A percentile compares a stretch with the other conserved stretches of the same genome.
These are phyloP conservation scores for Acridotheres tristis DNA, from an alignment of 2,797 vertebrate genomes.

Conservation along the genomic window DNA sequence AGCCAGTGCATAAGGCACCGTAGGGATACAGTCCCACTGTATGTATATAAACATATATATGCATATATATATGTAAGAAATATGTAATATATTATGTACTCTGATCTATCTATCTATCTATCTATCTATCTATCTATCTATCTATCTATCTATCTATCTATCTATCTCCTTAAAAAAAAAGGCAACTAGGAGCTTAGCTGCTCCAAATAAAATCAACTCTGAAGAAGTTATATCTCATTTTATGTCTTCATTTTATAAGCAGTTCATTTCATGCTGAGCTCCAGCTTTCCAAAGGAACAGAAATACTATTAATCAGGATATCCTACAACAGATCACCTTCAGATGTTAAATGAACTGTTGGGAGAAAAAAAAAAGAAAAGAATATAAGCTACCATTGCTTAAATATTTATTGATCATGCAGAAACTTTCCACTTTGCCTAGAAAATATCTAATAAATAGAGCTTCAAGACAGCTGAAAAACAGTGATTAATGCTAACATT, in stretches of 20 bases:
- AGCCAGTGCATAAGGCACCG: background rate
- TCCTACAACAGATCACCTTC: background rate
- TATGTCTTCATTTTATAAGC: background rate
- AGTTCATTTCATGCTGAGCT: background rate
- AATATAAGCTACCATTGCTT: background rate
- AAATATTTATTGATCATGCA: slow-evolving; percentile 29
- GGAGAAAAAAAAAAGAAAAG: background rate
- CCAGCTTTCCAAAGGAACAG: background rate
- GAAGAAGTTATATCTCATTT: background rate
- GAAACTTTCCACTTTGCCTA: background rate
- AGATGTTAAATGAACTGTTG: background rate
- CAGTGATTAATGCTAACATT: slow-evolving; percentile 35
- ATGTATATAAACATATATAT: background rate
- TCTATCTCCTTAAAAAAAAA: background rate
- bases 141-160: no score
- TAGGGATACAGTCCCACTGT: fast-evolving
- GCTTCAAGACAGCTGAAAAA: background rate
- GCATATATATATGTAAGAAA: background rate
- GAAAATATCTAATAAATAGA: background rate
- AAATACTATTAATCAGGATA: slow-evolving; percentile 30
- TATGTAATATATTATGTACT: background rate
- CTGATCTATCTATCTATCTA: background rate
- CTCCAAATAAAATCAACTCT: background rate
- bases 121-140: background rate
- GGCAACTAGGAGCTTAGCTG: background rate